Conservation (phyloP, 2,888 invertebrate species). For the Plutella xylostella region DNA sequence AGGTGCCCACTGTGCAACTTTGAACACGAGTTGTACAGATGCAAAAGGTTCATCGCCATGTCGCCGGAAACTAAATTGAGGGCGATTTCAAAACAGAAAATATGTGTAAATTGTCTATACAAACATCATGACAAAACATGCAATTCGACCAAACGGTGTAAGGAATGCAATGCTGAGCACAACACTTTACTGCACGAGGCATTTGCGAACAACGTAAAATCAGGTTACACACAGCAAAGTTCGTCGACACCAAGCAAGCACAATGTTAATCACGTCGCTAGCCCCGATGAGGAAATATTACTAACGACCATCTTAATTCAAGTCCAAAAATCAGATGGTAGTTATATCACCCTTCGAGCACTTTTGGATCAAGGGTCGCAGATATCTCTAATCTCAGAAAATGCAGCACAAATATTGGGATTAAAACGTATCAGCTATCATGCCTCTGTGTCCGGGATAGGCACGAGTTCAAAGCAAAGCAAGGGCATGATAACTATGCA, state of each 20-base stretch:
- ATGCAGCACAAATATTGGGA: conserved; percentile 15
- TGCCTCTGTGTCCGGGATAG: conserved; percentile 15
- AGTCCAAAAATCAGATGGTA: conserved; percentile 12
- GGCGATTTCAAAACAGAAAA: not conserved
- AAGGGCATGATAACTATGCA: conserved; percentile 12
- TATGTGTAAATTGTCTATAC: not conserved
- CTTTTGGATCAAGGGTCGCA: conserved; percentile 18
- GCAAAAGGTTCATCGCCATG: not conserved
- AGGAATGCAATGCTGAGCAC: not conserved
- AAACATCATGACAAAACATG: not conserved
- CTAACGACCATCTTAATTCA: conserved; percentile 14
- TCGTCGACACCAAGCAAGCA: not conserved
- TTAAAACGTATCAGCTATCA: conserved; percentile 10
- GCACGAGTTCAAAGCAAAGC: conserved; percentile 13
- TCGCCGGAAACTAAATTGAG: not conserved
- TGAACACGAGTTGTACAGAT: not conserved
- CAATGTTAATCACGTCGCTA: conserved; percentile 1
- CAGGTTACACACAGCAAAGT: not conserved
- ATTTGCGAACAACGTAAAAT: not conserved
- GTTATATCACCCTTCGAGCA: conserved; percentile 10
- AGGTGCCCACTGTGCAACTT: not conserved
- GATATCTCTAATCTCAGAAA: conserved; percentile 15
- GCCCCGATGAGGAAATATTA: conserved; percentile 10
- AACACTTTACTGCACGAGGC: not conserved
- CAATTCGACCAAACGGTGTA: not conserved